Percentiles rank a stretch among this genome's conserved stretches.
Evolutionary conservation across 2,113 vertebrate genomes (phyloP).

Genomic region (Catagonus wagneri): DNA sequence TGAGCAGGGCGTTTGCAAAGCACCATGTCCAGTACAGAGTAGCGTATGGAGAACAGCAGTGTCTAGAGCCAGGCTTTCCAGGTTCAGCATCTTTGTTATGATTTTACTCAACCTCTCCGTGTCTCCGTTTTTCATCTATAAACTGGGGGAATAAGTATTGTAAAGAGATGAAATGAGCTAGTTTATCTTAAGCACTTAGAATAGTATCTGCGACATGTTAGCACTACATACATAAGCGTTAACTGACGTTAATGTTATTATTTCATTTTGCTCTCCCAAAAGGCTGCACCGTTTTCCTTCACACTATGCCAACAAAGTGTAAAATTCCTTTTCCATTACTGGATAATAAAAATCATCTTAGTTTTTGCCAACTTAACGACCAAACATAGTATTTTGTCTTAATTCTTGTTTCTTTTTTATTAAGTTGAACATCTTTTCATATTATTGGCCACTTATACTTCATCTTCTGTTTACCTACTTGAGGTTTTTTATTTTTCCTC

Average conservation of each 20-base stretch:
- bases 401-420: slow-evolving; percentile 7
- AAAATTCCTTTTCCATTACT: not conserved
- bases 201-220: not conserved
- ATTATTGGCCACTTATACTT: not conserved
- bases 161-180: not conserved
- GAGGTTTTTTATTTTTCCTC: not conserved
- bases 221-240: not conserved
- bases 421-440: not conserved
- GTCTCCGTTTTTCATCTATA: not conserved
- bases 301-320: not conserved
- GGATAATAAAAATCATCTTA: not conserved
- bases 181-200: not conserved
- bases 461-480: not conserved
- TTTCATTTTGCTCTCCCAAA: not conserved
- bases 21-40: not conserved
- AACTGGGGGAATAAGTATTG: not conserved
- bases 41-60: not conserved
- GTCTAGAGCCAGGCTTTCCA: not conserved
- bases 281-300: not conserved
- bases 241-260: not conserved
- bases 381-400: slow-evolving; percentile 20
- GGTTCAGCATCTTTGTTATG: not conserved
- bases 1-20: not conserved
- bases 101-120: not conserved
- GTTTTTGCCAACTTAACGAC: not conserved